Base-by-base conservation (phyloP, 2,797 vertebrate species). In the Tragopan temminckii region DNA sequence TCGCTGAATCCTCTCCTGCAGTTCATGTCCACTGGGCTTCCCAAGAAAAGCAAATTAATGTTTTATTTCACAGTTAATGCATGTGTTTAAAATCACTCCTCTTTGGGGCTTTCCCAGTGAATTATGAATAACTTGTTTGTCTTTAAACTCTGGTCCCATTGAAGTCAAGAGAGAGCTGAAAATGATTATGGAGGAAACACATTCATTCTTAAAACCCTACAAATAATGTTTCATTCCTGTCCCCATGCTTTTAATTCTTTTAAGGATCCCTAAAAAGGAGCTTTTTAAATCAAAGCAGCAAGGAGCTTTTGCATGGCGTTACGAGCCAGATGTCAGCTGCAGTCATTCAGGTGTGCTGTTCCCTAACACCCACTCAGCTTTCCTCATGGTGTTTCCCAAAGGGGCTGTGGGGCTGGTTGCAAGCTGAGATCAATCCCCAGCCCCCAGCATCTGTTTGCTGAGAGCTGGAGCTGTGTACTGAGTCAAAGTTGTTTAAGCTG, bases 361-460 rank as follows among this genome's bases (percentile, higher is more conserved):
- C 74, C 25, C 25, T 83, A 80, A 57, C 43, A 85, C 72, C 36
- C 76, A 40, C 83, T 91, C 80, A 52, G 52, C 83, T 93, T 94
- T 90, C 76, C 53, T 62, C 0, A 1, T 58, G 68, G 74, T 1
- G 0, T 20, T 38, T 93, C 57, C 74, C 63, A 2, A 74, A 57
- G 43, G 70, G 45, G 43, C 8, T 19, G 3, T 6, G 36, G 21
- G 35, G 11, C 48, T 69, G 55, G 67, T 69, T 1, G 18, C 62
- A 85, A 81, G 77, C 67, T 90, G 91, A 58, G 57, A 71, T 88
- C 80, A 91, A 16, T 80, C 53, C 46, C 19, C 63, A 83, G 66
- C 63, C 55, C 35, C 58, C 91, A 77, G 46, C 76, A 78, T 93
- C 62, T 85, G 50, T 78, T 80, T 84, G 69, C 42, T 46, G 80